These are phyloP conservation scores for Bacillus rossius DNA, from an alignment of 1,140 invertebrate species.

Conservation along the genomic window DNA sequence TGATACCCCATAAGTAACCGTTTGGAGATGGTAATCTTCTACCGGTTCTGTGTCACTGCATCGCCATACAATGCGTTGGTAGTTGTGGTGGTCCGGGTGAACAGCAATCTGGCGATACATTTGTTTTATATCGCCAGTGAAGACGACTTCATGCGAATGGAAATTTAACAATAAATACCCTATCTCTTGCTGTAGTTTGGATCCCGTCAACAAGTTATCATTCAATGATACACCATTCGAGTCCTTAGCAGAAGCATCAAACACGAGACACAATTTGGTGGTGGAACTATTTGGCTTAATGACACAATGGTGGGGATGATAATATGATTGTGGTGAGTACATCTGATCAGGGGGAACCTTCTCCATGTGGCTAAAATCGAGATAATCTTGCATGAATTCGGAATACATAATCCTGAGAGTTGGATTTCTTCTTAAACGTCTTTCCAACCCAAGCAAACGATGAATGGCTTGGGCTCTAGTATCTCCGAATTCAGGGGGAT, in stretches of 20 bases:
- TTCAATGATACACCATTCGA: slow-evolving; percentile 18
- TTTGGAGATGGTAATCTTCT: too few relatives aligned
- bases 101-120: slow-evolving; percentile 16
- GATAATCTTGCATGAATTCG: too few relatives aligned
- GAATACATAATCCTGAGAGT: too few relatives aligned
- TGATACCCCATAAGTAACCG: too few relatives aligned
- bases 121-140: slow-evolving; percentile 24
- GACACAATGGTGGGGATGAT: slow-evolving; percentile 21
- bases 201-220: slow-evolving; percentile 16
- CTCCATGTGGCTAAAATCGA: too few relatives aligned
- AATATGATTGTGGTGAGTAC: neutral
- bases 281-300: slow-evolving; percentile 13
- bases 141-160: slow-evolving; percentile 8
- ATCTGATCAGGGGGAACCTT: too few relatives aligned
- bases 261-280: slow-evolving; percentile 24
- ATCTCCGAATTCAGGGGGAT: too few relatives aligned
- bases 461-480: too few relatives aligned
- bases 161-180: slow-evolving; percentile 9
- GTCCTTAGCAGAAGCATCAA: slow-evolving; percentile 19
- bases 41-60: too few relatives aligned
- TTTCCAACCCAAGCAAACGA: too few relatives aligned
- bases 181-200: slow-evolving; percentile 14
- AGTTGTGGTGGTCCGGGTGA: neutral
- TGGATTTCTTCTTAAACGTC: too few relatives aligned
- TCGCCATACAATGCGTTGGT: too few relatives aligned